Conservation (phyloP, 2,797 vertebrate genomes). For the Mallotus villosus region DNA sequence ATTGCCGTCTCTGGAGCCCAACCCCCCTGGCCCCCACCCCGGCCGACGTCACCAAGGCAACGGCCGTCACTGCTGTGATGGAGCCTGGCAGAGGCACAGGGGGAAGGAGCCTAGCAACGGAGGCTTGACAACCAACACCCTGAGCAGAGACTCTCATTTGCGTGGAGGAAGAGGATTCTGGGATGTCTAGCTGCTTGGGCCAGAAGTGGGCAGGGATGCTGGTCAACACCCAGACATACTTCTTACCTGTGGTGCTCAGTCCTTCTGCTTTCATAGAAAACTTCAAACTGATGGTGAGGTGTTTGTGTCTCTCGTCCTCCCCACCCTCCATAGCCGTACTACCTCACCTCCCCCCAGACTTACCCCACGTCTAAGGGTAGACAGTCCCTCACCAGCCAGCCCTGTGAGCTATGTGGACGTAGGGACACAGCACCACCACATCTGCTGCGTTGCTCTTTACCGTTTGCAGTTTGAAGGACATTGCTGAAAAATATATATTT, state of each 20-base stretch:
- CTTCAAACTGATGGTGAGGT: conserved; percentile 13
- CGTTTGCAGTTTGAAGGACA: conserved; percentile 41
- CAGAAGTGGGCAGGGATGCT: conserved; percentile 35
- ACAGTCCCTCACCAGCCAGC: conserved; percentile 74
- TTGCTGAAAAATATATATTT: conserved; percentile 25
- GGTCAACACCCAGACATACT: too few species aligned
- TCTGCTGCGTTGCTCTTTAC: conserved; percentile 33
- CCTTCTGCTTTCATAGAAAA: conserved; percentile 21
- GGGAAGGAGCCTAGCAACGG: background rate
- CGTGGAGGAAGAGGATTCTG: conserved; percentile 17
- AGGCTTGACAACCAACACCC: background rate
- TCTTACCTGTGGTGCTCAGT: too few species aligned
- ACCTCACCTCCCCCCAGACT: conserved; percentile 14
- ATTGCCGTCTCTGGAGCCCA: background rate
- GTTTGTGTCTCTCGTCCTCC: conserved; percentile 38
- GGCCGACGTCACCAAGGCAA: conserved; percentile 10
- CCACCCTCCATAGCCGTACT: background rate
- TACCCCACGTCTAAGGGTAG: conserved; percentile 63
- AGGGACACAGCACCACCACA: conserved; percentile 6
- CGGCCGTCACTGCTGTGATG: conserved; percentile 24
- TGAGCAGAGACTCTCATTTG: background rate
- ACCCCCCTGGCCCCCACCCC: background rate
- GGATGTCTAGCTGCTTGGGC: conserved; percentile 36
- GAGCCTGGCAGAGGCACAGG: conserved; percentile 23
- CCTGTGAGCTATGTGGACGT: conserved; percentile 63